phyloP scores from a whole-genome alignment of 30 jellyfish, hydroid and myxozoan genomes.

The Chrysaora quinquecirrha region DNA sequence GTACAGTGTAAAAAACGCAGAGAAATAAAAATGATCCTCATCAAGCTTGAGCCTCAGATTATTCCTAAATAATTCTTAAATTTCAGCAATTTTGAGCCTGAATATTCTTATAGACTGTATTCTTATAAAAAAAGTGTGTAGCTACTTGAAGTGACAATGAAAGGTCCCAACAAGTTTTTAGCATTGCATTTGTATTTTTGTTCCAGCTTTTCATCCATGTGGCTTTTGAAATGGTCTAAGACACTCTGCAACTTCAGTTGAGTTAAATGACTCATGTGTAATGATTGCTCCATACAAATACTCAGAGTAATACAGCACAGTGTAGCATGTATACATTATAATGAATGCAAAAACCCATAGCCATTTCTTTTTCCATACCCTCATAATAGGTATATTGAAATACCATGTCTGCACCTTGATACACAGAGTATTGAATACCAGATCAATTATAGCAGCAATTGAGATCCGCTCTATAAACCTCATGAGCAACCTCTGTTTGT shows the following conservation, averaged over 20 bases:
- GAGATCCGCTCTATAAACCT: constrained; percentile 18
- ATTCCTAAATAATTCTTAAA: too few relatives aligned
- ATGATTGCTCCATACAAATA: constrained; percentile 39
- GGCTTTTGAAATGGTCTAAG: not conserved
- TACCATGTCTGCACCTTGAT: constrained; percentile 49
- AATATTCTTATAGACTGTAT: too few relatives aligned
- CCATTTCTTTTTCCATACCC: constrained; percentile 64
- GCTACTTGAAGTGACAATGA: too few relatives aligned
- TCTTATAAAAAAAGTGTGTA: too few relatives aligned
- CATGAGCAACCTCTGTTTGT: not conserved
- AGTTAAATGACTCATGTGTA: not conserved
- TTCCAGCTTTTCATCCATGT: not conserved
- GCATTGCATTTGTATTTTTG: too few relatives aligned
- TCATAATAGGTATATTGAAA: constrained; percentile 58
- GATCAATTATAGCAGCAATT: constrained; percentile 30
- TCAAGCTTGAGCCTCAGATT: too few relatives aligned
- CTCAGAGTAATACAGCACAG: constrained; percentile 52
- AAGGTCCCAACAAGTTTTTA: too few relatives aligned
- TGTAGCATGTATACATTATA: constrained; percentile 21
- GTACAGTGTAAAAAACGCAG: too few relatives aligned
- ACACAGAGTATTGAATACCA: constrained; percentile 22
- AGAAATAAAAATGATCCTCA: too few relatives aligned
- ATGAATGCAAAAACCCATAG: constrained; percentile 30
- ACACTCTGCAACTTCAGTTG: not conserved
- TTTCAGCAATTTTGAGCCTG: too few relatives aligned